Evolutionary conservation across 2,797 vertebrate genomes (phyloP), one percentile per base, ranked within the genome.

Genomic region (Sebastiscus tertius): DNA sequence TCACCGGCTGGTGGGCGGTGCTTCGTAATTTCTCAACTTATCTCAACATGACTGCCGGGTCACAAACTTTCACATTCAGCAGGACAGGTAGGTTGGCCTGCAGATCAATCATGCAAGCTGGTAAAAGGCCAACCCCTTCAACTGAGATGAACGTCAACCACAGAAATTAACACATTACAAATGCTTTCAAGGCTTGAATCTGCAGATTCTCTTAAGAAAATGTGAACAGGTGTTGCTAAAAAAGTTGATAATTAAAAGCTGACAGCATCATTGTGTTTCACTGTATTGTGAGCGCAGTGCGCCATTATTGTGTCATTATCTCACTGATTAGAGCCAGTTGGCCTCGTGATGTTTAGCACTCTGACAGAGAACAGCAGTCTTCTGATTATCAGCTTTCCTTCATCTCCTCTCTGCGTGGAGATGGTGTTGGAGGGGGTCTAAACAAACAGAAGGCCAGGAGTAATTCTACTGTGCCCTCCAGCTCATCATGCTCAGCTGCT

Each of bases 291-390:
- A 62, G 12, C 5, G 4, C 46, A 22, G 20, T 58, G 55, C 8
- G 4, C 42, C 49, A n/a, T 56, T 62, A 72, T 69, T 58, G 42
- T 85, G 63, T 76, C 26, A 66, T 79, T 58, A 33, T 77, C 29
- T 82, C 70, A 66, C 77, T 88, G 76, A 84, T 87, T 85, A 80
- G 62, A 88, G 77, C 34, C 36, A 49, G 76, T 71, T 72, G 14
- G 3, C 54, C 60, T 84, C 3, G 3, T 72, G 70, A 74, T 77
- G 75, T 72, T 83, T 31, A 81, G 36, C 73, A 69, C 20, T 55
- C 52, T 78, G 77, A 77, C 70, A 77, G 75, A 82, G 71, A 89
- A 75, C 75, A 78, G 62, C 31, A 8, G 73, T 78, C 34, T 65
- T 42, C 67, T 85, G 78, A 87, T 81, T 69, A 81, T 80, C 69